A percentile compares a stretch with the other conserved stretches of the same genome.
phyloP scores from a whole-genome alignment of 2,113 vertebrate species.

The Rhizomys pruinosus region DNA sequence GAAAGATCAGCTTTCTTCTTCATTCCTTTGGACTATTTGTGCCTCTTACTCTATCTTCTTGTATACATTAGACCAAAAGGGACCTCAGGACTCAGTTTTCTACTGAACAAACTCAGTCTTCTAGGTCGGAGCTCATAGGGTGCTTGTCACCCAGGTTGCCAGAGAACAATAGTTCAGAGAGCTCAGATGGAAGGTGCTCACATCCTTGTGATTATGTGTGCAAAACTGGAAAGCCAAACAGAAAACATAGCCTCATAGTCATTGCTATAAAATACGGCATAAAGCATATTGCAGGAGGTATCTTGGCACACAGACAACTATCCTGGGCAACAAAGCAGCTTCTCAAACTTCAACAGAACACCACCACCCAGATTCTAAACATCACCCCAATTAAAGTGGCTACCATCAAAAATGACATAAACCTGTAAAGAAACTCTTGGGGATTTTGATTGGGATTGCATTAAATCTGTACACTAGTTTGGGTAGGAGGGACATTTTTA shows the following conservation, averaged over 20 bases:
- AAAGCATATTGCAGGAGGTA: neutral
- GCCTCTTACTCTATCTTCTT: neutral
- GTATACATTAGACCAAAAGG: neutral
- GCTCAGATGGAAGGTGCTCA: neutral
- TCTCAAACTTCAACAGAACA: neutral
- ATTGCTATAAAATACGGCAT: neutral
- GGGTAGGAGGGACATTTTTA: too few species aligned
- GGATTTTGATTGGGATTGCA: too few species aligned
- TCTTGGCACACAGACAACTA: neutral
- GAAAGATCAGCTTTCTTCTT: neutral
- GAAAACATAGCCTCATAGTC: neutral
- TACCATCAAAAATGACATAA: neutral
- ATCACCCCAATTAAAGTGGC: neutral
- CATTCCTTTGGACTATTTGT: neutral
- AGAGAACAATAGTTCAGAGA: neutral
- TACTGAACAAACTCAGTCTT: neutral
- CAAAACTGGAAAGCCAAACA: neutral
- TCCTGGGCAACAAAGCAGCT: neutral
- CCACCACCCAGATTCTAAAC: too few species aligned
- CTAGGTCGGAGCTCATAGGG: neutral
- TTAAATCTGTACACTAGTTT: too few species aligned
- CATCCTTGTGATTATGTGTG: neutral
- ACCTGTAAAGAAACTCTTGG: too few species aligned
- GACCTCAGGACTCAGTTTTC: neutral
- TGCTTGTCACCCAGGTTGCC: neutral